A percentile compares a stretch with the other conserved stretches of the same genome.
These are phyloP conservation scores for Isurus oxyrinchus DNA, from an alignment of 2,113 vertebrate species.

Conservation along the genomic window DNA sequence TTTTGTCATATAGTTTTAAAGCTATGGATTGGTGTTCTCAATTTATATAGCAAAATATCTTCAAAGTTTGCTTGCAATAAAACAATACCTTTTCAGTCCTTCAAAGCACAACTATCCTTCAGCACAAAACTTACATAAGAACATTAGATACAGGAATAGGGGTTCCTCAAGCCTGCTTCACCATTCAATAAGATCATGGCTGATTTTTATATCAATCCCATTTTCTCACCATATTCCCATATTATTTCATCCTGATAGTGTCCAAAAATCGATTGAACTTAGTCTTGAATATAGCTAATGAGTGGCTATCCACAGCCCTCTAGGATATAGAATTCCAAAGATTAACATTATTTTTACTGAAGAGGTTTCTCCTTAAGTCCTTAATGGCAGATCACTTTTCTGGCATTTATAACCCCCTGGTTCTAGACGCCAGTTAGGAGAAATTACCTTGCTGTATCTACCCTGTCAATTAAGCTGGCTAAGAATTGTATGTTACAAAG, in stretches of 20 bases:
- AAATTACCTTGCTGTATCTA: no score
- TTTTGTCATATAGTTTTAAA: neutral
- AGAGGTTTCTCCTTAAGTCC: neutral
- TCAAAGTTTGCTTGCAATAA: neutral
- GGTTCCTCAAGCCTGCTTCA: neutral
- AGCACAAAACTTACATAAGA: neutral
- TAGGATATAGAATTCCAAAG: neutral
- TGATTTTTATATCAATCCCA: neutral
- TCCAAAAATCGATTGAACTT: neutral
- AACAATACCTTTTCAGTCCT: neutral
- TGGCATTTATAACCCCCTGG: neutral
- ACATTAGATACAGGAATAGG: neutral
- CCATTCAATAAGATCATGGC: neutral
- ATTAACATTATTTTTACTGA: neutral
- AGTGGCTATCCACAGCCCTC: neutral
- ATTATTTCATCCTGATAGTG: neutral
- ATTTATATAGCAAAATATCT: neutral
- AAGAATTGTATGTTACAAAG: neutral
- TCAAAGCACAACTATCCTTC: neutral
- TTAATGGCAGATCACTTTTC: neutral
- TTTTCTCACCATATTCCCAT: neutral
- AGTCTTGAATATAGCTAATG: neutral
- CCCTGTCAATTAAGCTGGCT: neutral
- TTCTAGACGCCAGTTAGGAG: neutral
- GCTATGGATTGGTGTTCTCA: neutral